Evolutionary conservation across 2,797 vertebrate species (phyloP), one percentile per base, ranked within the genome.

Genomic region (Onychomys torridus): DNA sequence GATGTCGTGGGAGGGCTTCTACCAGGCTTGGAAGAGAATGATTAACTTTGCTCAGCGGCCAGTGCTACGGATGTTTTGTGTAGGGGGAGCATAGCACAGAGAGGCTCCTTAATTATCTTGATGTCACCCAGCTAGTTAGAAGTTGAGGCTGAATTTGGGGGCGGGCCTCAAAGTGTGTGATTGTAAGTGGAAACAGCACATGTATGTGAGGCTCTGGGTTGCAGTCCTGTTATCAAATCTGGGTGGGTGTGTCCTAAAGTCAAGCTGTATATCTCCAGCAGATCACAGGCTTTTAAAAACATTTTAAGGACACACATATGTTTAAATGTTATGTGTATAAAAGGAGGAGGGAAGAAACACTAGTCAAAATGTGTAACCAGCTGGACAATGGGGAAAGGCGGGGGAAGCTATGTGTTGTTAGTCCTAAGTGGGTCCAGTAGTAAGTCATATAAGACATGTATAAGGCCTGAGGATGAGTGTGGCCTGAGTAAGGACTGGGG

Each of bases 331-430:
- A 2, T 14, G 6, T 21, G 6, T 84, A 0, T 32, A 2, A 11
- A 21, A 32, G 25, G 34, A 40, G 37, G 9, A 5, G 19, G 43
- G 34, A 13, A 21, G 25, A 27, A 25, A 9, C 16, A 14, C 40
- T 57, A 14, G 14, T 21, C 59, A 34, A 59, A 61, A 23, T 65
- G 12, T 49, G n/a, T 59, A 32, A 46, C 19, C 40, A 25, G 21
- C 46, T 17, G 7, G 11, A 0, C 0, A 17, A 2, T 49, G 21
- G 4, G 76, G 17, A 4, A 6, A 21, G 23, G 0, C 0, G 67
- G 40, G 46, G 27, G 21, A 43, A 55, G 11, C 12, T 9, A 1
- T 0, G 2, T 0, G 1, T 27, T 61, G 5, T 29, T 37, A 34
- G 40, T 6, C 83, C 29, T 52, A 16, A 2, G 23, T 17, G 8